Conservation (phyloP, 92 coral and sea anemone species). For the Porites evermanni region DNA sequence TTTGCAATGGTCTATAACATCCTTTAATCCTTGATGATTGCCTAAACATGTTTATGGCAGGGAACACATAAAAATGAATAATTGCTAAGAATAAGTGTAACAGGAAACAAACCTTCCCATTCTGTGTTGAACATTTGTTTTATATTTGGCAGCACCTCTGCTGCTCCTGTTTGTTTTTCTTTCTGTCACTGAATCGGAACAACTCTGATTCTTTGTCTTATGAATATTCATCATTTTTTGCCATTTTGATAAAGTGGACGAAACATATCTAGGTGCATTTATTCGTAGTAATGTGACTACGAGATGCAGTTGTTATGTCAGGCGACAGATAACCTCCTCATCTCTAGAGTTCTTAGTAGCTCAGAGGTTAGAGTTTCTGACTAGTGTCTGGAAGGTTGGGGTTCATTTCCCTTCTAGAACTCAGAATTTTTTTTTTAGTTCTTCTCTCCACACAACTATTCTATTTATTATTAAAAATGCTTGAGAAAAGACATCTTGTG, state of each 20-base stretch:
- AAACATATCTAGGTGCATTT: not conserved
- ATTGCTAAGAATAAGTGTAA: conserved; percentile 21
- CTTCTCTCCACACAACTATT: no score
- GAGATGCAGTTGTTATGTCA: no score
- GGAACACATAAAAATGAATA: conserved; percentile 47
- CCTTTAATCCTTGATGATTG: conserved; percentile 50
- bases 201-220: conserved; percentile 25
- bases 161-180: conserved; percentile 19
- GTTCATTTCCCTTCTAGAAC: no score
- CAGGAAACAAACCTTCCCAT: conserved; percentile 32
- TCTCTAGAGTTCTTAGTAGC: no score
- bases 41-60: conserved; percentile 35
- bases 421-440: no score
- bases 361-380: no score
- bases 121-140: conserved; percentile 36
- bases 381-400: no score
- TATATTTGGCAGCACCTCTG: conserved; percentile 46
- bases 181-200: conserved; percentile 37
- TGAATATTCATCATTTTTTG: conserved; percentile 30
- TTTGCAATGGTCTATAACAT: conserved; percentile 50
- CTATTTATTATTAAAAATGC: no score
- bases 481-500: no score
- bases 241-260: conserved; percentile 24
- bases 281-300: no score
- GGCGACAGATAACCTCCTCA: no score